Conservation (phyloP, 1,140 invertebrate genomes). For the Ridgeia piscesae region DNA sequence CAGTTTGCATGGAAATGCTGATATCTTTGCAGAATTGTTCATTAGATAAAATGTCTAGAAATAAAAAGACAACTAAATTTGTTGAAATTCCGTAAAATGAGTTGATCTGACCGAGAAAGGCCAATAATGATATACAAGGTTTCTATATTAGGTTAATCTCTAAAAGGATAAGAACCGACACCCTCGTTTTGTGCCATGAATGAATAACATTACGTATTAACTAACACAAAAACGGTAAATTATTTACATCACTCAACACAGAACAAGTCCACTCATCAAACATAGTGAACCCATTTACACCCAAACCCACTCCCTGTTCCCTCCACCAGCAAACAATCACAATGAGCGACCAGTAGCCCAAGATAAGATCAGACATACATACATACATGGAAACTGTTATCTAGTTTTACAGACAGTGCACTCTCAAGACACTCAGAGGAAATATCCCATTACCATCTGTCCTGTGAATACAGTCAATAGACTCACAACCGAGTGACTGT, state of each 20-base stretch:
- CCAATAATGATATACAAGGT: too few relatives aligned
- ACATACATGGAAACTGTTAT: conserved; percentile 5
- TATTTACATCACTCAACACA: neutral
- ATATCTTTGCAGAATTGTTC: too few relatives aligned
- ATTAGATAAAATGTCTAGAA: too few relatives aligned
- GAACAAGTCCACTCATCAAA: neutral
- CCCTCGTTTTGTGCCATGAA: neutral
- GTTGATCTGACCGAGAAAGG: too few relatives aligned
- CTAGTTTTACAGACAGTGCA: neutral
- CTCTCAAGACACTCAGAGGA: neutral
- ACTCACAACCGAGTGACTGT: neutral
- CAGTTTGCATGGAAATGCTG: too few relatives aligned
- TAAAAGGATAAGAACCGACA: too few relatives aligned
- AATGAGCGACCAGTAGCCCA: too few relatives aligned
- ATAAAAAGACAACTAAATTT: too few relatives aligned
- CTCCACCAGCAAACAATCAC: neutral
- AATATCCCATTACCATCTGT: neutral
- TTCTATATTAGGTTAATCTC: too few relatives aligned
- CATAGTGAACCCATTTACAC: neutral
- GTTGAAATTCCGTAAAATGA: too few relatives aligned
- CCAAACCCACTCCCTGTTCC: neutral
- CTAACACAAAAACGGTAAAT: neutral
- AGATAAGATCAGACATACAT: neutral
- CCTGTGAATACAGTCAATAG: neutral
- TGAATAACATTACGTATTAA: neutral